Conservation (phyloP, 2,888 invertebrate species). For the Physocephala rufipes region DNA sequence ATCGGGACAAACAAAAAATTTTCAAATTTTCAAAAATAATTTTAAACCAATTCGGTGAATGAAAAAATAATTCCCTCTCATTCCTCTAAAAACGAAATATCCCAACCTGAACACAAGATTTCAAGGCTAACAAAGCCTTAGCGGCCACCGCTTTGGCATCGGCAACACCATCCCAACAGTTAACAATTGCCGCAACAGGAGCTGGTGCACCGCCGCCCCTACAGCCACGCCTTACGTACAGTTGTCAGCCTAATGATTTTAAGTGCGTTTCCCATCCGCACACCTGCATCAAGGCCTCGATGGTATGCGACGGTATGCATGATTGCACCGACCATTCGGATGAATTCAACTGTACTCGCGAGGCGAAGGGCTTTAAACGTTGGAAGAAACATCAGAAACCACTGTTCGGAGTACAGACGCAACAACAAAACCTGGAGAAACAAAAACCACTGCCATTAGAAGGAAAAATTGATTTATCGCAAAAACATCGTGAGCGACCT, state of each 20-base stretch:
- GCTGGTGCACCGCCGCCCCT: constrained; percentile 35
- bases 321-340: constrained; percentile 74
- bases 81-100: constrained; percentile 16
- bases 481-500: constrained; percentile 29
- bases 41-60: no score
- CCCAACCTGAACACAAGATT: constrained; percentile 49
- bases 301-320: constrained; percentile 69
- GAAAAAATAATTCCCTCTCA: constrained; percentile 22
- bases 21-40: constrained; percentile 16
- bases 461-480: background rate
- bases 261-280: constrained; percentile 65
- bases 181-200: no score
- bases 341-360: constrained; percentile 69
- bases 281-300: constrained; percentile 59
- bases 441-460: constrained; percentile 42
- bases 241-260: constrained; percentile 62
- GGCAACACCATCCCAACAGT: constrained; percentile 36
- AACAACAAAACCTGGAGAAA: constrained; percentile 14
- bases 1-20: constrained; percentile 9
- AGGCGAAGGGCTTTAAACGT: constrained; percentile 51
- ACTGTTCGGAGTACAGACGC: constrained; percentile 35
- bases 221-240: constrained; percentile 48
- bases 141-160: constrained; percentile 46
- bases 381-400: constrained; percentile 58
- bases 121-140: constrained; percentile 53